These are phyloP conservation scores for Diplolepis rosae DNA, from an alignment of 2,888 invertebrate species.

Conservation along the genomic window DNA sequence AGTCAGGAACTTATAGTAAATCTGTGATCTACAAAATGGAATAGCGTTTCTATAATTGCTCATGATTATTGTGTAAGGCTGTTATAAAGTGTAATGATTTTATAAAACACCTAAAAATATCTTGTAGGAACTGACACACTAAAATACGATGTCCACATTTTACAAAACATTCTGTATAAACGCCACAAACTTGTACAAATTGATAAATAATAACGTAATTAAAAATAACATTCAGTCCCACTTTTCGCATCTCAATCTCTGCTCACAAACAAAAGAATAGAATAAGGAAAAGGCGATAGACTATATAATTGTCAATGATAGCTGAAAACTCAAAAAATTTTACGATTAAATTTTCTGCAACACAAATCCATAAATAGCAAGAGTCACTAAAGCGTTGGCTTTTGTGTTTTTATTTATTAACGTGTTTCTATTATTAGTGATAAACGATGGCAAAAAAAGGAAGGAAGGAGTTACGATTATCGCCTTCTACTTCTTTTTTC, in stretches of 20 bases:
- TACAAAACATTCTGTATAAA: slow-evolving; percentile 63
- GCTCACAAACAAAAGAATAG: background rate
- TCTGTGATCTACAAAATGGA: background rate
- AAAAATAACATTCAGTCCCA: slow-evolving; percentile 62
- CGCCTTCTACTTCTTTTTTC: no score
- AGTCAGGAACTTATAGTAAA: slow-evolving; percentile 5
- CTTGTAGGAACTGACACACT: slow-evolving; percentile 61
- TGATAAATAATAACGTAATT: slow-evolving; percentile 60
- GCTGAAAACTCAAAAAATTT: no score
- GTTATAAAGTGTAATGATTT: slow-evolving; percentile 13
- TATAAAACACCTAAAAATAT: slow-evolving; percentile 55
- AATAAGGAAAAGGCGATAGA: slow-evolving; percentile 38
- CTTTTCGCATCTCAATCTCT: slow-evolving; percentile 51
- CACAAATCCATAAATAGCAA: no score
- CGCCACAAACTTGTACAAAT: slow-evolving; percentile 58
- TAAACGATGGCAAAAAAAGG: no score
- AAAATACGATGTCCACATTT: slow-evolving; percentile 47
- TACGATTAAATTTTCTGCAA: no score
- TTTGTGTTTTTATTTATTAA: no score
- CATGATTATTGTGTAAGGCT: slow-evolving; percentile 1
- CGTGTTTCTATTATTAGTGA: no score
- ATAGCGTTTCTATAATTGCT: background rate
- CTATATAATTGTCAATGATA: slow-evolving; percentile 3
- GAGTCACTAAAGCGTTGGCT: no score
- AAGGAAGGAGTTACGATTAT: no score